A percentile compares a stretch with the other conserved stretches of the same genome.
Conservation (phyloP, 2,797 vertebrate genomes). For the Alectoris magna region DNA sequence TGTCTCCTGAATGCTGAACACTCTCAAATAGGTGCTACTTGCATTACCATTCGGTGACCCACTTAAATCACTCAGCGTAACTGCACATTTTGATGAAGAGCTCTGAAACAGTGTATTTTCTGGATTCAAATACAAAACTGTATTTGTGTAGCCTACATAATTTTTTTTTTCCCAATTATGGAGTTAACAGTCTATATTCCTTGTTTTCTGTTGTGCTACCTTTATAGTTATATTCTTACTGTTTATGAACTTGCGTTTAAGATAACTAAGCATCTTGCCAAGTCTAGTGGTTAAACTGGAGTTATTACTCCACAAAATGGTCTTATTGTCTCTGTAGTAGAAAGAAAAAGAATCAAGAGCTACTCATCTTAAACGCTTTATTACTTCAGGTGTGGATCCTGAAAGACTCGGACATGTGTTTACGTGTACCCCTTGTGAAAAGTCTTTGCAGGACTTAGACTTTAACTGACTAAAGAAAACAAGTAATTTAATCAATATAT, state of each 20-base stretch:
- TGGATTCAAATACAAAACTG: not conserved
- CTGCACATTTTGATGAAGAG: not conserved
- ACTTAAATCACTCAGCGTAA: not conserved
- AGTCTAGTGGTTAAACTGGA: not conserved
- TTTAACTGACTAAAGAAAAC: not conserved
- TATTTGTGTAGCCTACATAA: not conserved
- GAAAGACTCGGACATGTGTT: not conserved
- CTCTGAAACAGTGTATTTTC: not conserved
- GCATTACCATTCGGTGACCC: not conserved
- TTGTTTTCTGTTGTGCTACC: not conserved
- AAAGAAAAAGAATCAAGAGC: not conserved
- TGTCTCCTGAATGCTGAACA: not conserved
- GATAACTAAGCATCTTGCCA: not conserved
- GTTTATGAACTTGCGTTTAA: not conserved
- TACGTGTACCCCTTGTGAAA: not conserved
- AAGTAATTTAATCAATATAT: not conserved
- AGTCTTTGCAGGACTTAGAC: conserved; percentile 27
- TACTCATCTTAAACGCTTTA: not conserved
- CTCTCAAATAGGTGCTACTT: not conserved
- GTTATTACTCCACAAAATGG: not conserved
- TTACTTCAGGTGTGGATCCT: not conserved
- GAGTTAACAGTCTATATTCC: not conserved
- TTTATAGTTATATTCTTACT: not conserved
- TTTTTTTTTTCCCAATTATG: not conserved
- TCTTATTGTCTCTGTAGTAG: not conserved